Percentiles rank a stretch among this genome's conserved stretches.
These are phyloP conservation scores for Myotis findleyi DNA, from an alignment of 2,797 vertebrate species.

Conservation along the genomic window DNA sequence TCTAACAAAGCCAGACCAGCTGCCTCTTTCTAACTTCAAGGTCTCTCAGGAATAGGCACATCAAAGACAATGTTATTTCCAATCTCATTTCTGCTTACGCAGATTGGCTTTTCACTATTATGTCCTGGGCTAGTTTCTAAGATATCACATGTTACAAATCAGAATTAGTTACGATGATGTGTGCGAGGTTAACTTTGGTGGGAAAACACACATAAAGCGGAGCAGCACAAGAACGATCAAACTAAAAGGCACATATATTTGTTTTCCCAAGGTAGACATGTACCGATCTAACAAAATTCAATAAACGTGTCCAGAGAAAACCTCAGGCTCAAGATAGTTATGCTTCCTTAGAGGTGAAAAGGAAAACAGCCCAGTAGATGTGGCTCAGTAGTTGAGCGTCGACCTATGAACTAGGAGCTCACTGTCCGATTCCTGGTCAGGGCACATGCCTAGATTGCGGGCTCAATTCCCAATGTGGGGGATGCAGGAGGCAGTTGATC, in stretches of 20 bases:
- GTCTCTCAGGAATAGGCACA: background rate
- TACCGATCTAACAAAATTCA: background rate
- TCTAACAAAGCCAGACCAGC: background rate
- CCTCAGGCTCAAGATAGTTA: background rate
- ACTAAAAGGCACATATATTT: background rate
- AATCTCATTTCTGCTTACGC: background rate
- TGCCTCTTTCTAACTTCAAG: background rate
- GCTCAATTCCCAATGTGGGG: too few relatives aligned
- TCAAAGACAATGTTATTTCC: background rate
- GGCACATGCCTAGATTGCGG: too few relatives aligned
- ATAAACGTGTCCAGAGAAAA: background rate
- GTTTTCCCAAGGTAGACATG: background rate
- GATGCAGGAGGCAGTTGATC: too few relatives aligned
- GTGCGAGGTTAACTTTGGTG: background rate
- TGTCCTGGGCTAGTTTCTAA: background rate
- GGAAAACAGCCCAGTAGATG: background rate
- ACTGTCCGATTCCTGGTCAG: too few relatives aligned
- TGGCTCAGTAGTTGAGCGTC: too few relatives aligned
- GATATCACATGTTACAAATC: background rate
- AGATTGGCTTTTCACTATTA: background rate
- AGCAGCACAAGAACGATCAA: background rate
- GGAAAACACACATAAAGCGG: background rate
- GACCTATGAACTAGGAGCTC: too few relatives aligned
- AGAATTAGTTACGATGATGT: background rate
- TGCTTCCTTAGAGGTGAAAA: background rate